A percentile compares a stretch with the other conserved stretches of the same genome.
Evolutionary conservation across 2,797 vertebrate species (phyloP).

Genomic region (Philypnodon macrostomus): DNA sequence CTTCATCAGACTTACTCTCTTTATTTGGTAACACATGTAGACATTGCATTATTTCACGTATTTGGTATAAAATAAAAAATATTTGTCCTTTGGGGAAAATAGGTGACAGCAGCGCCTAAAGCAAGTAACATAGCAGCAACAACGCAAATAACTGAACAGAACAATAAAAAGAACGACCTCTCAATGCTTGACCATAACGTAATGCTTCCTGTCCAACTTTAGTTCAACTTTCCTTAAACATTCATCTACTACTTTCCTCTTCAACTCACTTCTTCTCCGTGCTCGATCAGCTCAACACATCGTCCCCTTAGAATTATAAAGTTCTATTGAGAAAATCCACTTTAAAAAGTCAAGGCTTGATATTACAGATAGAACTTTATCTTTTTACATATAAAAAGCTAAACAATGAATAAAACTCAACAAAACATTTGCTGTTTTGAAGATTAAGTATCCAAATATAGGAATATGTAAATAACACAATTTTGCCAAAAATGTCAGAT

Average conservation of each 20-base stretch:
- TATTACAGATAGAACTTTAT: too few species aligned
- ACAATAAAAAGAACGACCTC: constrained; percentile 49
- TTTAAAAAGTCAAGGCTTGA: too few species aligned
- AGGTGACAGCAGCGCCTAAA: constrained; percentile 78
- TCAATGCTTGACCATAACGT: constrained; percentile 10
- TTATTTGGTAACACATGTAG: constrained; percentile 76
- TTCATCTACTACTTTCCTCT: constrained; percentile 43
- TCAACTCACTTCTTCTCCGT: constrained; percentile 15
- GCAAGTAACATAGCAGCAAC: constrained; percentile 73
- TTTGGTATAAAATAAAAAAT: constrained; percentile 68
- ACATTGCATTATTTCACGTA: constrained; percentile 76
- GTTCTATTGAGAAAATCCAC: too few species aligned
- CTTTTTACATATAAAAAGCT: too few species aligned
- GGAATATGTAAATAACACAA: too few species aligned
- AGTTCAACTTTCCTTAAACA: constrained; percentile 33
- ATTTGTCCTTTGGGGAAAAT: constrained; percentile 75
- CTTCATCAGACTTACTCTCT: constrained; percentile 55
- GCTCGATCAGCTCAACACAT: too few species aligned
- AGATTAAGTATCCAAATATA: too few species aligned
- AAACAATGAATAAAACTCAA: too few species aligned
- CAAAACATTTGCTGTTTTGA: too few species aligned
- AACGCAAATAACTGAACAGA: constrained; percentile 73
- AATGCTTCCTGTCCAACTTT: constrained; percentile 18
- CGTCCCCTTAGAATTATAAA: too few species aligned
- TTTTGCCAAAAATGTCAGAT: too few species aligned